phyloP scores from a whole-genome alignment of 2,888 invertebrate genomes.

The Drosophila ustulata region DNA sequence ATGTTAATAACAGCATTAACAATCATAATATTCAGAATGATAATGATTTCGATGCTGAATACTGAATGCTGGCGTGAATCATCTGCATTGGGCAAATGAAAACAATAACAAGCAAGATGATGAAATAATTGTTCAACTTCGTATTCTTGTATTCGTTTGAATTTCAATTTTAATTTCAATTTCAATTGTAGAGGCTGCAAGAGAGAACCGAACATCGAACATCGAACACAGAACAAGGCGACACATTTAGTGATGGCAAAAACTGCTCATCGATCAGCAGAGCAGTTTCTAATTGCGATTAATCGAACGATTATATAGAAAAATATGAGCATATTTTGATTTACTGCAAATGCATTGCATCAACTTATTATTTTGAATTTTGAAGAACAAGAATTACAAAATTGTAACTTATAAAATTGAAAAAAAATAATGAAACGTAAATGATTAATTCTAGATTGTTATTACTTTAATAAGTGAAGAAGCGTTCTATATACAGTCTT shows the following conservation, averaged over 20 bases:
- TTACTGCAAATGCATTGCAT: too few relatives aligned
- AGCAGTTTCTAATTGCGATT: too few relatives aligned
- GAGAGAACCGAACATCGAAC: not conserved
- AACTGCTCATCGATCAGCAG: too few relatives aligned
- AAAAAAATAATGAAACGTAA: too few relatives aligned
- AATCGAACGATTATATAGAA: too few relatives aligned
- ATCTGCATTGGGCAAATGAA: slow-evolving; percentile 7
- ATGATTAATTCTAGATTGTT: too few relatives aligned
- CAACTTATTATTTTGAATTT: too few relatives aligned
- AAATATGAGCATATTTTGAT: too few relatives aligned
- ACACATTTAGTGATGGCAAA: not conserved
- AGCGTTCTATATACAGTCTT: too few relatives aligned
- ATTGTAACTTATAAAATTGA: too few relatives aligned
- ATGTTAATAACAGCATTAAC: slow-evolving; percentile 7
- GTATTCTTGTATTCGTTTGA: not conserved
- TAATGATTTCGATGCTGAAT: slow-evolving; percentile 4
- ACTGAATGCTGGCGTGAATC: not conserved
- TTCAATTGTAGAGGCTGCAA: slow-evolving; percentile 19
- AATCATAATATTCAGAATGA: slow-evolving; percentile 4
- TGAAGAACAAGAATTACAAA: too few relatives aligned
- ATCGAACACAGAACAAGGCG: not conserved
- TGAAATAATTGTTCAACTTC: slow-evolving; percentile 35
- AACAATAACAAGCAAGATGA: slow-evolving; percentile 30
- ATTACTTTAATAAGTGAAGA: too few relatives aligned
- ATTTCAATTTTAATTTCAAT: slow-evolving; percentile 14